phyloP scores from a whole-genome alignment of 2,113 vertebrate species.

The Hippocampus barbouri region DNA sequence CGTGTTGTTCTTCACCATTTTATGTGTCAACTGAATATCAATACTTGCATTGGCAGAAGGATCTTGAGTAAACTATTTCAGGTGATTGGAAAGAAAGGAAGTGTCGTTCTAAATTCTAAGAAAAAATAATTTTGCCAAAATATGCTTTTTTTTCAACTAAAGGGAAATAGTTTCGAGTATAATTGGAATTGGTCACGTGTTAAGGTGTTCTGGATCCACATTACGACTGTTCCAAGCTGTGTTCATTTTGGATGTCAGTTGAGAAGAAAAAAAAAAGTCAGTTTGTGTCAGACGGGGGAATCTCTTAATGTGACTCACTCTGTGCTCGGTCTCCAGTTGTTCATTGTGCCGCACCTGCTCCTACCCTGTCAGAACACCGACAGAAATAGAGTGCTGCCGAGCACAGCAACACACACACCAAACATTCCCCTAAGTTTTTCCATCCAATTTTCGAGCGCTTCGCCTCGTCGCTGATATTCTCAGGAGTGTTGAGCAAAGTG shows the following conservation, averaged over 20 bases:
- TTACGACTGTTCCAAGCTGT: background rate
- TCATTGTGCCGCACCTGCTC: constrained; percentile 66
- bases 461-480: background rate
- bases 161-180: background rate
- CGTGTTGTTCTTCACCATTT: no score
- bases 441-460: constrained; percentile 1
- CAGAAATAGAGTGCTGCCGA: constrained; percentile 58
- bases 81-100: background rate
- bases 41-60: no score
- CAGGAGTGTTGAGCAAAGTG: background rate
- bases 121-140: background rate
- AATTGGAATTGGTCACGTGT: background rate
- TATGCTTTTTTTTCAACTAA: no score
- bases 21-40: no score
- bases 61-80: no score
- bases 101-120: background rate
- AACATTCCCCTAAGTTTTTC: constrained; percentile 35
- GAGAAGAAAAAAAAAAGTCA: background rate
- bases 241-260: background rate
- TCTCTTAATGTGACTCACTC: constrained; percentile 23
- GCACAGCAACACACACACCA: constrained; percentile 27
- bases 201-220: background rate
- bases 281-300: background rate
- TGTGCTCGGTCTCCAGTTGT: constrained; percentile 41
- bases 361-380: constrained; percentile 45